Evolutionary conservation across 2,113 vertebrate genomes (phyloP), one percentile per base, ranked within the genome.

Genomic region (Notarius lentiginosus): DNA sequence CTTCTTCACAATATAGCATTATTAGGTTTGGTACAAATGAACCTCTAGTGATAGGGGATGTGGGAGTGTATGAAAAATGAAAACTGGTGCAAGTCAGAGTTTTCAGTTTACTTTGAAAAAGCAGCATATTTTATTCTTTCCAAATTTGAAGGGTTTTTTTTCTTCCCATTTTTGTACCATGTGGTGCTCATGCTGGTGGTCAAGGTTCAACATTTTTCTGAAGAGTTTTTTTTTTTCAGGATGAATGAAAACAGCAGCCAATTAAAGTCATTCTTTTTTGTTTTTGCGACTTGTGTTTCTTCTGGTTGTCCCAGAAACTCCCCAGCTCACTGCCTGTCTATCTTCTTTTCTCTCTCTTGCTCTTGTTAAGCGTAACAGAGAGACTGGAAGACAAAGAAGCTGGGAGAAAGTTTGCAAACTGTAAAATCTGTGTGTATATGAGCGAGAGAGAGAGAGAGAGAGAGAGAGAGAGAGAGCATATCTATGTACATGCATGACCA

Each of bases 1-100:
- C 34, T 65, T 68, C 86, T 61, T 76, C 60, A 65, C 82, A 83
- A 83, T 83, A 58, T 65, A 77, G 79, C 79, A 79, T 90, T 60
- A 86, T 86, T 84, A 63, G 61, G 58, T 73, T 81, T 73, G 82
- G 65, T 47, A 83, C 65, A 83, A 41, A 83, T 27, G 24, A 83
- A 83, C 12, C 84, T 66, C 79, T 70, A 7, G 60, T 60, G n/a
- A 51, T 15, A 47, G 70, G 51, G 18, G 58, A 47, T 86, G 77
- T 73, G 77, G 68, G 53, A 53, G 77, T 73, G 75, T 53, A 27
- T 18, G 51, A 58, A 53, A 49, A 87, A 68, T 17, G 49, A 73
- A 73, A 9, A 49, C 20, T 15, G 58, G 82, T 73, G 55, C 73
- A 53, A 41, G 60, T 55, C 79, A 80, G n/a, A 12, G 24, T 22